A percentile compares a stretch with the other conserved stretches of the same genome.
These are phyloP conservation scores for Aproaerema taeniolella DNA, from an alignment of 2,888 invertebrate genomes.

Conservation along the genomic window DNA sequence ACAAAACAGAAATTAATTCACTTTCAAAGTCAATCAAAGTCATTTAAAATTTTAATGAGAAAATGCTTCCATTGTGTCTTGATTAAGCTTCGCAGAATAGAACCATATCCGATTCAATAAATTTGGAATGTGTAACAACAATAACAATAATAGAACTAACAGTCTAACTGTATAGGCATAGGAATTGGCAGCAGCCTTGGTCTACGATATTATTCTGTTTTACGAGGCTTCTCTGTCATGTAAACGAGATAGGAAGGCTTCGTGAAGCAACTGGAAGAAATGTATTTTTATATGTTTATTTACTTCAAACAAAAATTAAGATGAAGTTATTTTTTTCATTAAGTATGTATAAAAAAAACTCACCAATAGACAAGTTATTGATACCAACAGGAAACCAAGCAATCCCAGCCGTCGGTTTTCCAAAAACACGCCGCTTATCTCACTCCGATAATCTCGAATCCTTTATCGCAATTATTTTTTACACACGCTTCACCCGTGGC, in stretches of 20 bases:
- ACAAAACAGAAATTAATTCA: slow-evolving; percentile 10
- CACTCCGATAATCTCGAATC: slow-evolving; percentile 45
- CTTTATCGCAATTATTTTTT: slow-evolving; percentile 33
- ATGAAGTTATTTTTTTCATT: too few relatives aligned
- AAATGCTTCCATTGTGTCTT: background rate
- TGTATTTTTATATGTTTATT: too few relatives aligned
- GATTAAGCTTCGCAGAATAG: background rate
- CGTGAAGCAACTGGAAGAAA: too few relatives aligned
- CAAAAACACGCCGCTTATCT: slow-evolving; percentile 32
- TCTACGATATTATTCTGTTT: too few relatives aligned
- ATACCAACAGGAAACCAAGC: slow-evolving; percentile 3
- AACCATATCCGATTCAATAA: too few relatives aligned
- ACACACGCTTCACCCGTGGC: slow-evolving; percentile 49
- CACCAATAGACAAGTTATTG: slow-evolving; percentile 4
- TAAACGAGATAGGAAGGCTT: too few relatives aligned
- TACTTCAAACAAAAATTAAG: too few relatives aligned
- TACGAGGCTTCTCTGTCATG: too few relatives aligned
- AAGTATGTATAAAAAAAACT: background rate
- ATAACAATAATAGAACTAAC: too few relatives aligned
- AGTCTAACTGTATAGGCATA: too few relatives aligned
- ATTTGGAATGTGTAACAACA: too few relatives aligned
- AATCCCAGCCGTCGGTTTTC: slow-evolving; percentile 13
- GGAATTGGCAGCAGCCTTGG: too few relatives aligned
- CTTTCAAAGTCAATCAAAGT: slow-evolving; percentile 15
- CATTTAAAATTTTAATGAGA: slow-evolving; percentile 19